Percentiles rank a stretch among this genome's conserved stretches.
These are phyloP conservation scores for Gibbula magus DNA, from an alignment of 2,888 invertebrate genomes.

Conservation along the genomic window DNA sequence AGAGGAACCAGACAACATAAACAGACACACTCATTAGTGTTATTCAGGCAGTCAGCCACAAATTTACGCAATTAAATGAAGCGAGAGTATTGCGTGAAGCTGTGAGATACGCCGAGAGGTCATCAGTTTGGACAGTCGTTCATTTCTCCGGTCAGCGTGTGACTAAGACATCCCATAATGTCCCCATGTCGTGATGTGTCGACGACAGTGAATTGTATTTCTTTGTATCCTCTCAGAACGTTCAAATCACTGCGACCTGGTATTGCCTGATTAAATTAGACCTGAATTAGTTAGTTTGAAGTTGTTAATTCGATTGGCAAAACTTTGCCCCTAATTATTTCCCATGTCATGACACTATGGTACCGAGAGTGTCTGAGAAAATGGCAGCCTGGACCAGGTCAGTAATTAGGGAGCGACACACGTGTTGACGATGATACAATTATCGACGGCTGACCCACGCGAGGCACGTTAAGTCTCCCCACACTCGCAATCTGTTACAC, in stretches of 20 bases:
- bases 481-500: neutral
- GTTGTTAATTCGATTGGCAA: slow-evolving; percentile 7
- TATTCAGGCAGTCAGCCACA: neutral
- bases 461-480: neutral
- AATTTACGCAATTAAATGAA: neutral
- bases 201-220: neutral
- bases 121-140: neutral
- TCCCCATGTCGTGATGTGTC: neutral
- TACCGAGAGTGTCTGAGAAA: neutral
- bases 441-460: neutral
- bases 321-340: slow-evolving; percentile 8
- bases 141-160: neutral
- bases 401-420: neutral
- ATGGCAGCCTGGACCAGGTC: neutral
- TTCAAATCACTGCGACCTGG: neutral
- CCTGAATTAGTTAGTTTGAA: slow-evolving; percentile 9
- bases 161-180: slow-evolving; percentile 9
- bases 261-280: neutral
- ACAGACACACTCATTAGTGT: no score
- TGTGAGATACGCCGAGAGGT: neutral
- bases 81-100: slow-evolving; percentile 11
- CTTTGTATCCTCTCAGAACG: neutral
- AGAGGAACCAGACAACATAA: no score
- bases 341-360: neutral
- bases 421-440: neutral